Percentiles rank a stretch among this genome's conserved stretches.
Conservation (phyloP, 2,113 vertebrate species). For the Poeciliopsis turrubarensis region DNA sequence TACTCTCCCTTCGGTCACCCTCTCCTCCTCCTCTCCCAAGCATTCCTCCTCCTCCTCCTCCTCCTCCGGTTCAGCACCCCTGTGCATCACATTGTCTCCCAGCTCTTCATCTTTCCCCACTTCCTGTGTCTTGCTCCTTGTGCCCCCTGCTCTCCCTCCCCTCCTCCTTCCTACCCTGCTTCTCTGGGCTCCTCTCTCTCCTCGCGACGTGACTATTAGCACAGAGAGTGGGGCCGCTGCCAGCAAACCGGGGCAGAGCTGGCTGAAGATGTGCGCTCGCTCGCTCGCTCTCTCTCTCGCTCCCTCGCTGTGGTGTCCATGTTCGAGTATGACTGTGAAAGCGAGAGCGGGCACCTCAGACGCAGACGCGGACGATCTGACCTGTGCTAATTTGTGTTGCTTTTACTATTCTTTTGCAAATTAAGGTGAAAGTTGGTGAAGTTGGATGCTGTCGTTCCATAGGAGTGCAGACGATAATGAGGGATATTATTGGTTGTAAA, state of each 20-base stretch:
- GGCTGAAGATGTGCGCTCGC: constrained; percentile 63
- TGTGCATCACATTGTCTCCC: constrained; percentile 80
- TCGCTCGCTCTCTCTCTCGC: constrained; percentile 4
- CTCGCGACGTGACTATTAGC: constrained; percentile 82
- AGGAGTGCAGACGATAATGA: neutral
- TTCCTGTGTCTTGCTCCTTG: constrained; percentile 82
- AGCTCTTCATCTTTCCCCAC: constrained; percentile 81
- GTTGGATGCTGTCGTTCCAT: neutral
- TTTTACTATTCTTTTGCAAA: neutral
- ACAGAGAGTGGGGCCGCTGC: constrained; percentile 79
- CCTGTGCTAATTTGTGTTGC: neutral
- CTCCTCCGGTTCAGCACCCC: constrained; percentile 68
- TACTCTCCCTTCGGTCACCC: constrained; percentile 50
- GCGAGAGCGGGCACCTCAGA: neutral
- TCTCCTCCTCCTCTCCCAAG: constrained; percentile 51
- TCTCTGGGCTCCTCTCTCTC: constrained; percentile 67
- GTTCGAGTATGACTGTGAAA: constrained; percentile 9
- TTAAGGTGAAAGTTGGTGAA: neutral
- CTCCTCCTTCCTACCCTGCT: constrained; percentile 68
- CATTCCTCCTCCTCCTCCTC: constrained; percentile 66
- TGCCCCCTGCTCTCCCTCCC: constrained; percentile 76
- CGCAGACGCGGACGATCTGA: constrained; percentile 10
- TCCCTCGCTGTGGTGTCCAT: constrained; percentile 39
- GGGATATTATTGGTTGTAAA: neutral
- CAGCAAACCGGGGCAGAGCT: constrained; percentile 78